A percentile compares a stretch with the other conserved stretches of the same genome.
phyloP scores from a whole-genome alignment of 2,113 vertebrate genomes.

The Lipotes vexillifer region DNA sequence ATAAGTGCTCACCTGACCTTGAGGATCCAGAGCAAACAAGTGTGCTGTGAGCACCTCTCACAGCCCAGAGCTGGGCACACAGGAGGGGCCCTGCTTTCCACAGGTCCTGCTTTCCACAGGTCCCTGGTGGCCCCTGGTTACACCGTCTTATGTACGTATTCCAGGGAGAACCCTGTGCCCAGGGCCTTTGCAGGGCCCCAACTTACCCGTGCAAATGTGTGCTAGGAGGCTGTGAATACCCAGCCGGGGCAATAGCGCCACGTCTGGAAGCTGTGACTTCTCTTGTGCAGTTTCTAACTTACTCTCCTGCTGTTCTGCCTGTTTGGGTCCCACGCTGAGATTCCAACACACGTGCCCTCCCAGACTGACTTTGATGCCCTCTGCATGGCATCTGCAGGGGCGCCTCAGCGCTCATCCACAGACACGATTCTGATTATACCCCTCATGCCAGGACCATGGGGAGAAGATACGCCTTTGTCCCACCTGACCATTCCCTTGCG shows the following conservation, averaged over 20 bases:
- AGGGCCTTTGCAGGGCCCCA: not conserved
- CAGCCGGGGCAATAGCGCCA: fast-evolving
- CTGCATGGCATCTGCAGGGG: not conserved
- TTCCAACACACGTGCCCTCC: not conserved
- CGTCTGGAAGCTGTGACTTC: not conserved
- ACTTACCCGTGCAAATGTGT: not conserved
- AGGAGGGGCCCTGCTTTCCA: not conserved
- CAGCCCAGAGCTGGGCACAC: not conserved
- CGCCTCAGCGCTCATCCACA: not conserved
- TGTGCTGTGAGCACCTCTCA: not conserved
- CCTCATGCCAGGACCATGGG: not conserved
- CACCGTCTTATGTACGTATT: not conserved
- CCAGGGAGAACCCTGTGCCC: not conserved
- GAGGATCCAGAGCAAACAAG: not conserved
- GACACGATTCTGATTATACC: not conserved
- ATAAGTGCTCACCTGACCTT: not conserved
- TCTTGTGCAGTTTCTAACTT: not conserved
- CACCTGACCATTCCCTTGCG: not conserved
- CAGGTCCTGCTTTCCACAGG: not conserved
- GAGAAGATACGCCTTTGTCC: not conserved
- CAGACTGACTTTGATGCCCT: not conserved
- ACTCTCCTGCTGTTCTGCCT: not conserved
- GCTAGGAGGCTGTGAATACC: not conserved
- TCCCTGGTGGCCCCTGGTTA: not conserved
- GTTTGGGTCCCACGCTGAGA: not conserved